Percentiles rank a stretch among this genome's conserved stretches.
Conservation (phyloP, 2,797 vertebrate genomes). For the Cheirogaleus major region DNA sequence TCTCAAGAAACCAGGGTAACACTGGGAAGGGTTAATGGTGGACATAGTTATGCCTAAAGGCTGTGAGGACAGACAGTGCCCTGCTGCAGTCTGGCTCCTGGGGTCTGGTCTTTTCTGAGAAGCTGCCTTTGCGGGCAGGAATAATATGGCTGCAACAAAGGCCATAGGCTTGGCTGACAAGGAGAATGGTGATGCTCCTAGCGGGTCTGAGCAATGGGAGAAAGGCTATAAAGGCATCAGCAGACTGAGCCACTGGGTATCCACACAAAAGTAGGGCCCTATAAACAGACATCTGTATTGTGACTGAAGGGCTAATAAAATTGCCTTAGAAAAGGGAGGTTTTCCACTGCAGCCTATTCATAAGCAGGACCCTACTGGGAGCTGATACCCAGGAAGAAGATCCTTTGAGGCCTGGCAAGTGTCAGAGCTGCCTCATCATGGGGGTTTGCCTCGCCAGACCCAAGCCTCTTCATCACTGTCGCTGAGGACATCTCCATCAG, state of each 20-base stretch:
- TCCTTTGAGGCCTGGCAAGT: constrained; percentile 51
- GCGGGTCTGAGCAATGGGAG: constrained; percentile 86
- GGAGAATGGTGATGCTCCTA: constrained; percentile 73
- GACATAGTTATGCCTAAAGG: not conserved
- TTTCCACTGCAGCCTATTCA: constrained; percentile 45
- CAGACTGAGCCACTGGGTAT: constrained; percentile 87
- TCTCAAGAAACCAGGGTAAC: constrained; percentile 3
- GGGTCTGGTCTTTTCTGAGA: constrained; percentile 65
- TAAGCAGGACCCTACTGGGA: constrained; percentile 35
- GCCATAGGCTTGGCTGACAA: not conserved
- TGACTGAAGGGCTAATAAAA: constrained; percentile 89
- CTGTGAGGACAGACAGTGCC: constrained; percentile 29
- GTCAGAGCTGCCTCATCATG: constrained; percentile 14
- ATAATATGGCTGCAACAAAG: constrained; percentile 66
- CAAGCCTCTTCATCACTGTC: not conserved
- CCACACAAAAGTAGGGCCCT: constrained; percentile 89
- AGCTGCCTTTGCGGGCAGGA: constrained; percentile 40
- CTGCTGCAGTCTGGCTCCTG: constrained; percentile 60
- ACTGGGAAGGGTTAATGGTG: constrained; percentile 53
- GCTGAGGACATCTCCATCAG: constrained; percentile 80
- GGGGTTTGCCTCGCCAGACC: not conserved
- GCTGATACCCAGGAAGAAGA: constrained; percentile 11
- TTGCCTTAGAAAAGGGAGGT: constrained; percentile 76
- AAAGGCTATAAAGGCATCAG: constrained; percentile 93
- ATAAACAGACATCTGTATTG: constrained; percentile 94